Evolutionary conservation across 2,888 invertebrate species (phyloP).

Genomic region (Stramonita haemastoma): DNA sequence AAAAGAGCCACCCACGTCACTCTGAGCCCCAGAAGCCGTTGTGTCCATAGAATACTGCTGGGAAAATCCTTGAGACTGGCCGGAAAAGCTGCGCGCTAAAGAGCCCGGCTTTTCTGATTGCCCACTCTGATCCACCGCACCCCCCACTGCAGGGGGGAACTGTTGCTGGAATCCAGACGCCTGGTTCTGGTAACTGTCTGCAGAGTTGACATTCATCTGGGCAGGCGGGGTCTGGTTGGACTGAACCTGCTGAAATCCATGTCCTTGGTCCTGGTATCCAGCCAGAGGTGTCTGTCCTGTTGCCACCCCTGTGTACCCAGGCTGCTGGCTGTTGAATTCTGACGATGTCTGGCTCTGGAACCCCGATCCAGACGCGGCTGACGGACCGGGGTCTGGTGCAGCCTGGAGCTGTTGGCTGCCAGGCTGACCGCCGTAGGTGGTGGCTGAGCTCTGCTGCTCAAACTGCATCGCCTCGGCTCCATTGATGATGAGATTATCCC

Average conservation of each 20-base stretch:
- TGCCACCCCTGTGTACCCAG: background rate
- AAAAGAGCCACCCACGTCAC: constrained; percentile 1
- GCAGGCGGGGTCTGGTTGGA: background rate
- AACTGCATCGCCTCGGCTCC: constrained; percentile 35
- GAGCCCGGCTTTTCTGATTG: constrained; percentile 4
- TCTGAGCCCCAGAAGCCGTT: background rate
- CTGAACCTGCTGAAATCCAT: constrained; percentile 30
- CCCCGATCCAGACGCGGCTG: background rate
- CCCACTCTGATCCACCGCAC: background rate
- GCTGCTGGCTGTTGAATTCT: constrained; percentile 9
- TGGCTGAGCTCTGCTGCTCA: constrained; percentile 12
- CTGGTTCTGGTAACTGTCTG: constrained; percentile 17
- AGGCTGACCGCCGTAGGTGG: background rate
- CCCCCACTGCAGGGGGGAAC: background rate
- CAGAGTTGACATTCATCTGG: constrained; percentile 25
- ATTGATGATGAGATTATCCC: constrained; percentile 37
- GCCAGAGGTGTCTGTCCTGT: background rate
- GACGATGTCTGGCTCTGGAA: constrained; percentile 16
- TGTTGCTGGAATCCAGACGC: constrained; percentile 28
- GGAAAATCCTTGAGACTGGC: constrained; percentile 21
- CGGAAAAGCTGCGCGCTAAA: background rate
- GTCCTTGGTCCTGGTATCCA: constrained; percentile 16
- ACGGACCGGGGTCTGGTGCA: background rate
- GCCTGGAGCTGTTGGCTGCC: background rate
- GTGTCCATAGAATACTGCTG: constrained; percentile 35